Conservation (phyloP, 2,113 vertebrate genomes). For the Macquaria australasica region DNA sequence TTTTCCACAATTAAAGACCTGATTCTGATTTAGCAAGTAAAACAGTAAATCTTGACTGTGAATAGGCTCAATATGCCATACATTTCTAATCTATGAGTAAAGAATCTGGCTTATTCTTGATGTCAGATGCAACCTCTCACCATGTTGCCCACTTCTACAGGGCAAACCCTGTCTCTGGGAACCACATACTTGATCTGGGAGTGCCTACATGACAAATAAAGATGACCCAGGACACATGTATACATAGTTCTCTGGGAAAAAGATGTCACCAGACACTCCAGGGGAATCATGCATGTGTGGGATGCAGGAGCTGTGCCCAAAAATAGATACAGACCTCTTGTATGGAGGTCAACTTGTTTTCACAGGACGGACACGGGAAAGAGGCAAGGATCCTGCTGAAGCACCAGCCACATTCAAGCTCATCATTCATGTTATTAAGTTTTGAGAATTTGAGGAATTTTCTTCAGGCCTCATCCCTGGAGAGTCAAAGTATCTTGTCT, state of each 20-base stretch:
- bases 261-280: slow-evolving; percentile 65
- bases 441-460: slow-evolving; percentile 12
- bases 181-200: slow-evolving; percentile 48
- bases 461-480: slow-evolving; percentile 4
- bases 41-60: not conserved
- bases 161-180: slow-evolving; percentile 55
- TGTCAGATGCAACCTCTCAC: slow-evolving; percentile 21
- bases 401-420: slow-evolving; percentile 13
- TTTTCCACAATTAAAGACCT: slow-evolving; percentile 24
- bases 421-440: slow-evolving; percentile 8
- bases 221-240: slow-evolving; percentile 64
- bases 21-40: slow-evolving; percentile 2
- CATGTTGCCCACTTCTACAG: slow-evolving; percentile 13
- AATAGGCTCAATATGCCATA: not conserved
- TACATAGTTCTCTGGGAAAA: slow-evolving; percentile 81
- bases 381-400: slow-evolving; percentile 29
- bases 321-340: slow-evolving; percentile 76
- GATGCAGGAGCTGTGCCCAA: slow-evolving; percentile 66
- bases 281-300: slow-evolving; percentile 76
- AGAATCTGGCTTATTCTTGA: not conserved
- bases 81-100: slow-evolving; percentile 10
- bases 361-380: slow-evolving; percentile 67
- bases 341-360: slow-evolving; percentile 61
- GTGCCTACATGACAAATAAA: slow-evolving; percentile 62
- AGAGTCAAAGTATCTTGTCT: slow-evolving; percentile 11